A percentile compares a stretch with the other conserved stretches of the same genome.
These are phyloP conservation scores for Micromussa lordhowensis DNA, from an alignment of 92 coral and sea anemone species.

Conservation along the genomic window DNA sequence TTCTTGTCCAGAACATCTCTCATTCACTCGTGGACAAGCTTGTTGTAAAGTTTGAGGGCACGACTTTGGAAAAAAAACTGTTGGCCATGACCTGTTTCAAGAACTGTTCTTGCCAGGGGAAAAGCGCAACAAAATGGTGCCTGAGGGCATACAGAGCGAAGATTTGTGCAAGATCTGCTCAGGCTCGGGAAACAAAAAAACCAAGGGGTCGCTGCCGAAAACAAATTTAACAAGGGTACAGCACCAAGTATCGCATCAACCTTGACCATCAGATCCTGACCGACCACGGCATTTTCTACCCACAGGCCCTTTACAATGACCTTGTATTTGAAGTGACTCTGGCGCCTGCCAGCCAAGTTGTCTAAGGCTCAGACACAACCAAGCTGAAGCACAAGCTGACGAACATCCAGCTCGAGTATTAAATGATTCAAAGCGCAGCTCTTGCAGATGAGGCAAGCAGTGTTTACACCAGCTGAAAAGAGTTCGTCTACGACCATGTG, in stretches of 20 bases:
- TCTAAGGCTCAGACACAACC: no score
- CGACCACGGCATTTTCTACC: no score
- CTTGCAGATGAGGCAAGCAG: not conserved
- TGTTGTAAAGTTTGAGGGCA: slow-evolving; percentile 17
- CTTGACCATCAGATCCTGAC: slow-evolving; percentile 11
- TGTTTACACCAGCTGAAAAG: slow-evolving; percentile 7
- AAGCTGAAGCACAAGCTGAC: no score
- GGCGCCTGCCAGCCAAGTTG: no score
- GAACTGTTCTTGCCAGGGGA: no score
- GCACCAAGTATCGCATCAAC: slow-evolving; percentile 15
- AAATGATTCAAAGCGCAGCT: not conserved
- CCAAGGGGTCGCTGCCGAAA: not conserved
- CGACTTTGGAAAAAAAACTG: not conserved
- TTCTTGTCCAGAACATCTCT: no score
- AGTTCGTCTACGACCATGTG: slow-evolving; percentile 26
- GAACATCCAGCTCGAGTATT: no score
- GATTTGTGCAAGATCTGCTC: no score
- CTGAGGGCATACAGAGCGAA: no score
- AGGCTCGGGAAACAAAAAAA: not conserved
- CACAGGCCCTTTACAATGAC: no score
- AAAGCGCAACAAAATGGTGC: no score
- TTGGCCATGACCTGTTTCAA: not conserved
- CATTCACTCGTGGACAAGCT: not conserved
- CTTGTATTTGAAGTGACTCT: no score
- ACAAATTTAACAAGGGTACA: not conserved